Evolutionary conservation across 2,113 vertebrate species (phyloP), one percentile per base, ranked within the genome.

Genomic region (Ceyx margarethae): DNA sequence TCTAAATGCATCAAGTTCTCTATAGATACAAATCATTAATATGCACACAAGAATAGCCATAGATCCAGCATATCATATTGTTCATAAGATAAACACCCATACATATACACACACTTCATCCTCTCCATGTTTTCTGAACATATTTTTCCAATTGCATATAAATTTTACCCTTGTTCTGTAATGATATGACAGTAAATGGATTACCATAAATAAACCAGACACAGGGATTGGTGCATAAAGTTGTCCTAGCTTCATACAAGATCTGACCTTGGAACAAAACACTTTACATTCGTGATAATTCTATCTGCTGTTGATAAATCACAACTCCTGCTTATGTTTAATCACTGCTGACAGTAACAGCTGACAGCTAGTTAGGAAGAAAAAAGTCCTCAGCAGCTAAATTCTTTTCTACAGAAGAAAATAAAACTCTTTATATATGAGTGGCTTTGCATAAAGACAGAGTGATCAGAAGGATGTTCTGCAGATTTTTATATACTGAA

Each of bases 311-410:
- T 95, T 96, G 96, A 98, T 97, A 95, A 97, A 97, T 96, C 95
- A 91, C 96, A 97, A 94, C 58, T 85, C 84, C 78, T 95, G 89
- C 93, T 96, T 96, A 96, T 94, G 95, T 97, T 97, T 97, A 96
- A 98, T 97, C 95, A 97, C 96, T 93, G 90, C 95, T 97, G 95
- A 96, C 95, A 97, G 95, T 88, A 96, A 96, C 83, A 96, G 87
- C 87, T 97, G 96, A 97, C 96, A 97, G 93, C 77, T 93, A 97
- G 93, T 96, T 89, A 73, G 81, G 74, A 87, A 96, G 72, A 82
- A 96, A 82, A 84, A 96, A 93, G 92, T 48, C 66, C 74, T 81
- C 83, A 91, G 58, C 82, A 93, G 68, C 58, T 76, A 75, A 91
- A 89, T 91, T 72, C 31, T 89, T 82, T 91, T 88, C 71, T 93